Percentiles rank a stretch among this genome's conserved stretches.
Evolutionary conservation across 2,888 invertebrate genomes (phyloP).

Genomic region (Elegia similella): DNA sequence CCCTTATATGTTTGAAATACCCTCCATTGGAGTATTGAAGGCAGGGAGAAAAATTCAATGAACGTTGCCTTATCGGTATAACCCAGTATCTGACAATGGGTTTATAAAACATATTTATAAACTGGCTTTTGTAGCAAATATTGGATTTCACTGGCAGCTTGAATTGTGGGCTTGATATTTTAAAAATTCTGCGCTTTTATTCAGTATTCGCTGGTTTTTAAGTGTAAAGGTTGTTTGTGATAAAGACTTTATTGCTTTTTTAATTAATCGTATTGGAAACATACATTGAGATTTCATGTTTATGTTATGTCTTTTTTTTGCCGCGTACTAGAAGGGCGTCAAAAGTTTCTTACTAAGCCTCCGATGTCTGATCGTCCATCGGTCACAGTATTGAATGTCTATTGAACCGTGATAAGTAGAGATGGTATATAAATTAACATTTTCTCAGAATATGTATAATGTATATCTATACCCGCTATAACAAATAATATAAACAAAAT

Average conservation of each 20-base stretch:
- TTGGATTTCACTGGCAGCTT: constrained; percentile 6
- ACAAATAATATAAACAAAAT: too few species aligned
- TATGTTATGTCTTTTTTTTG: too few species aligned
- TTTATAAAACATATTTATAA: constrained; percentile 19
- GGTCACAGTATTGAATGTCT: too few species aligned
- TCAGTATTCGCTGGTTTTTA: background rate
- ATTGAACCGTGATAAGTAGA: too few species aligned
- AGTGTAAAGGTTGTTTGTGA: background rate
- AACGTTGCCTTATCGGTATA: constrained; percentile 28
- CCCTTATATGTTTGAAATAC: constrained; percentile 34
- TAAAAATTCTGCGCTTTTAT: background rate
- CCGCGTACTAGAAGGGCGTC: too few species aligned
- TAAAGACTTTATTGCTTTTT: background rate
- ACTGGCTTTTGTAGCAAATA: constrained; percentile 6
- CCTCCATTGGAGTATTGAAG: constrained; percentile 36
- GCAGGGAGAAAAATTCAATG: constrained; percentile 38
- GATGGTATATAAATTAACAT: too few species aligned
- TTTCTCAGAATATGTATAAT: too few species aligned
- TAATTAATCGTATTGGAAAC: too few species aligned
- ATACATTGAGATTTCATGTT: too few species aligned
- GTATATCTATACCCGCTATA: too few species aligned
- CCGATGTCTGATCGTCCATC: too few species aligned
- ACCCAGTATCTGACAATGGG: constrained; percentile 28
- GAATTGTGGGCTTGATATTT: background rate
- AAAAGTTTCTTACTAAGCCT: too few species aligned